A percentile compares a stretch with the other conserved stretches of the same genome.
Evolutionary conservation across 2,888 invertebrate genomes (phyloP).

Genomic region (Torymus aiolomorphi): DNA sequence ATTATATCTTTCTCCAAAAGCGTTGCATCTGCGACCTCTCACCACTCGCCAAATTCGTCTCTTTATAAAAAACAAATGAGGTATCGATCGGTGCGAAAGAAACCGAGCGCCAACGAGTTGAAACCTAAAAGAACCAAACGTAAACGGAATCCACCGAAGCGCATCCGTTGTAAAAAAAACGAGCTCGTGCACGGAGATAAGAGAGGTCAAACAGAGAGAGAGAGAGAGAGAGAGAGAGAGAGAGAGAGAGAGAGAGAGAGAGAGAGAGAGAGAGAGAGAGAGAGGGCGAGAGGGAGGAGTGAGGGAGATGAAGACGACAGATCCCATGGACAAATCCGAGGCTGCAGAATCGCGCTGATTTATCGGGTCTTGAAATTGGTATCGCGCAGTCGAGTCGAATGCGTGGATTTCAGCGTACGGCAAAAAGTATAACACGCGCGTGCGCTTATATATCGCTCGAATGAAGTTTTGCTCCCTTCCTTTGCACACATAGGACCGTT

Average conservation of each 20-base stretch:
- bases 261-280: not conserved
- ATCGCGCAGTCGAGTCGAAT: constrained; percentile 57
- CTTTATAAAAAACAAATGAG: too few relatives aligned
- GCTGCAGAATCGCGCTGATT: constrained; percentile 60
- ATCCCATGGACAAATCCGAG: constrained; percentile 33
- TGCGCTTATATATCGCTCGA: too few relatives aligned
- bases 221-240: not conserved
- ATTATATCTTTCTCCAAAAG: too few relatives aligned
- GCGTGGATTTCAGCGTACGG: constrained; percentile 22
- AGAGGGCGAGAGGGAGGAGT: not conserved
- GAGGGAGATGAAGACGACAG: not conserved
- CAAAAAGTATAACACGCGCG: not conserved
- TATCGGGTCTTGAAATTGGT: constrained; percentile 66
- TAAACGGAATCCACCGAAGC: too few relatives aligned
- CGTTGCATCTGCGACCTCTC: too few relatives aligned
- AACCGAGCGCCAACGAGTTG: too few relatives aligned
- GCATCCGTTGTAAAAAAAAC: not conserved
- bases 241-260: not conserved
- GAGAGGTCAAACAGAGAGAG: not conserved
- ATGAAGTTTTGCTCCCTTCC: too few relatives aligned
- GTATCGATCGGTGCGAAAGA: too few relatives aligned
- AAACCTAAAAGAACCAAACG: too few relatives aligned
- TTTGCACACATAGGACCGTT: too few relatives aligned
- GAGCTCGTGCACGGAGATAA: not conserved
- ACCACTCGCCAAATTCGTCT: too few relatives aligned